These are phyloP conservation scores for Crotalus viridis DNA, from an alignment of 2,113 vertebrate genomes.

Conservation along the genomic window DNA sequence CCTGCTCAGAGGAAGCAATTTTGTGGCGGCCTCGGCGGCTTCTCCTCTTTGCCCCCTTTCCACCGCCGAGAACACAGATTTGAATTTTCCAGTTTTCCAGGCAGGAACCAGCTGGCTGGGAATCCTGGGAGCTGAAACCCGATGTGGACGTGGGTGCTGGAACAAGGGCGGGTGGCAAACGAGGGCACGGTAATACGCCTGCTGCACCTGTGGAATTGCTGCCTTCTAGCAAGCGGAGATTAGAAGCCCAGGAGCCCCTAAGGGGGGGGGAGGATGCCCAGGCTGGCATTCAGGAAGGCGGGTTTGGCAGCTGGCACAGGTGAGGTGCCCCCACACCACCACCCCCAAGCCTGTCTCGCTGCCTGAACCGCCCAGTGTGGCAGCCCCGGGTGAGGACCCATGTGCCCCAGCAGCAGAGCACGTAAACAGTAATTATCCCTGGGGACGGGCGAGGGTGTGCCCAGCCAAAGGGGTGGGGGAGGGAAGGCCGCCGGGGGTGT, in stretches of 20 bases:
- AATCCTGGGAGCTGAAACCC: not conserved
- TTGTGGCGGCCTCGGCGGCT: not conserved
- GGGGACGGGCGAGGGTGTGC: not conserved
- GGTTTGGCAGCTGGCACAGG: not conserved
- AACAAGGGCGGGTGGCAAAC: not conserved
- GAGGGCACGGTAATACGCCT: not conserved
- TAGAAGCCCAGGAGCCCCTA: not conserved
- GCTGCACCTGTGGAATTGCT: not conserved
- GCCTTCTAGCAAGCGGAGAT: not conserved
- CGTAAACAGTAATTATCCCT: slow-evolving; percentile 21
- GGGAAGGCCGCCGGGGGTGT: rapidly evolving
- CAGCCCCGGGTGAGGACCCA: not conserved
- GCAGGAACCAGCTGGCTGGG: not conserved
- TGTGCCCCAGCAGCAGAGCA: not conserved
- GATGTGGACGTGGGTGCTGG: not conserved
- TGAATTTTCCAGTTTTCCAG: not conserved
- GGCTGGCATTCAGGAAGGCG: not conserved
- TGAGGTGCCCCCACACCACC: not conserved
- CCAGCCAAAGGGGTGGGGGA: not conserved
- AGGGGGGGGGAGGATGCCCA: not conserved
- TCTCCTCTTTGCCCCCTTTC: not conserved
- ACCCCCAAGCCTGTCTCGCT: not conserved
- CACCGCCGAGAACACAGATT: rapidly evolving
- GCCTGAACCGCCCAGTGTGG: not conserved
- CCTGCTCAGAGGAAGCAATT: not conserved